Conservation (phyloP, 2,888 invertebrate species). For the Himalopsyche kuldschensis region DNA sequence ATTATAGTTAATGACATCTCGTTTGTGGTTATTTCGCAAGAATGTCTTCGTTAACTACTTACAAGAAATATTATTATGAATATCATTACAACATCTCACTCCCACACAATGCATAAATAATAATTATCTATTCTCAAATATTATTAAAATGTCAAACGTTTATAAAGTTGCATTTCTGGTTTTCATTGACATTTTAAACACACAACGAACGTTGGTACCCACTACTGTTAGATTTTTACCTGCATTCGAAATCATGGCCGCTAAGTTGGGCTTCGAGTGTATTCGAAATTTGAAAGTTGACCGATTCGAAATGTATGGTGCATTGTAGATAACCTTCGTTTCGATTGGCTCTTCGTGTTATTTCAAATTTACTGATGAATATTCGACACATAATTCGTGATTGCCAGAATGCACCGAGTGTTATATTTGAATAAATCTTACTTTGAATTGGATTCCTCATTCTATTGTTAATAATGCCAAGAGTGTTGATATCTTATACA, state of each 20-base stretch:
- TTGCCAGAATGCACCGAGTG: not conserved
- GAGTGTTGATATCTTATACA: too few relatives aligned
- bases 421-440: too few relatives aligned
- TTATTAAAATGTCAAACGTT: not conserved
- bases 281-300: not conserved
- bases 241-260: slow-evolving; percentile 1
- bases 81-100: not conserved
- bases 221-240: not conserved
- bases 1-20: too few relatives aligned
- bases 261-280: not conserved
- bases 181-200: not conserved
- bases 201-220: not conserved
- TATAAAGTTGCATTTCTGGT: not conserved
- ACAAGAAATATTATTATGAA: too few relatives aligned
- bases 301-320: not conserved
- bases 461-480: too few relatives aligned
- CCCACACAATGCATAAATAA: not conserved
- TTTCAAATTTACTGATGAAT: not conserved
- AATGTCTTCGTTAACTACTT: too few relatives aligned
- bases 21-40: too few relatives aligned
- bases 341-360: not conserved
- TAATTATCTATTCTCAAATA: not conserved
- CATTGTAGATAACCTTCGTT: not conserved
- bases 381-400: not conserved
- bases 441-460: too few relatives aligned